Evolutionary conservation across 2,888 invertebrate genomes (phyloP), one percentile per base, ranked within the genome.

Genomic region (Lepidocyrtoides sp.): DNA sequence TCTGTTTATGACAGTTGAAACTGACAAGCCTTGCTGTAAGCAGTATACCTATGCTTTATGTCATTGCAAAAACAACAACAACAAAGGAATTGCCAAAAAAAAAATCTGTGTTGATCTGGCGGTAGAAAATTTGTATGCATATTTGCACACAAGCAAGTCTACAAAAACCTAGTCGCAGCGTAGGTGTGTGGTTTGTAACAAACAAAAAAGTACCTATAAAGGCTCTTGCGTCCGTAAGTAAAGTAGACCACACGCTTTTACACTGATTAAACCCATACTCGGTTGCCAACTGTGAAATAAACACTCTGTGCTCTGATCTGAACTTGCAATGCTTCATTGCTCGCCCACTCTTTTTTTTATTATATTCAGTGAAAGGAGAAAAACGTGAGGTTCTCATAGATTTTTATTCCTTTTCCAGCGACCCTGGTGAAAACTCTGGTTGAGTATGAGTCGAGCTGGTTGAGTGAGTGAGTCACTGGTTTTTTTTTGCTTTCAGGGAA

Each of bases 171-270:
- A 75, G 12, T 17, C 8, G 32, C 29, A 66, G 32, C 12, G 44
- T 44, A 23, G 44, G 44, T 44, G 72, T 17, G 44, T 3, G 23
- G 72, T 20, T 23, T 23, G 26, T 8, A 60, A 23, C 8, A 60
- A 7, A 4, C 17, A 54, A 17, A 1, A 17, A 17, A 17, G 26
- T 60, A 60, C 26, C 26, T 26, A 23, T 26, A 36, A 3, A 36
- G 4, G 36, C 8, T 36, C 4, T 36, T 36, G 8, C 36, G 36
- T 36, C 36, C 36, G 36, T 14, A 75, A 75, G 72, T 32, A 75
- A 48, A 75, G 72, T 75, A 75, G 44, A 44, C 72, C 72, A 75
- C 83, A n/a, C n/a, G 83, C 83, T 83, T 83, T 83, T 83, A 83
- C 83, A 57, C 63, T 83, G 83, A 83, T 83, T 83, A 83, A 83